phyloP scores from a whole-genome alignment of 2,888 invertebrate species.

The Galeruca laticollis region DNA sequence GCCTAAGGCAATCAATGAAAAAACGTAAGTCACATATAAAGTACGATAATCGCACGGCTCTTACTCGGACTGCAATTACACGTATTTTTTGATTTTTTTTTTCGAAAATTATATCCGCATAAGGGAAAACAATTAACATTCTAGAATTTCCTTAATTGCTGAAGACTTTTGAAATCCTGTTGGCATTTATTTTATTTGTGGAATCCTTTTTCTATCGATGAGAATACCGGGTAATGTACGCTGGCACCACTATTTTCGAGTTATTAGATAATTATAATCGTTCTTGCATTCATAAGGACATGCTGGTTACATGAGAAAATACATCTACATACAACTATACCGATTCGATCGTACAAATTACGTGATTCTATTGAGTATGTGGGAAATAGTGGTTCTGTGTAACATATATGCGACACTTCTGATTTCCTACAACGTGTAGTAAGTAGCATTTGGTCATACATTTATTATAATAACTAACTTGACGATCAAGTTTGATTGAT shows the following conservation, averaged over 20 bases:
- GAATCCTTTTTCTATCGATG: slow-evolving; percentile 42
- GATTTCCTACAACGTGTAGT: background rate
- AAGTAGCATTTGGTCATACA: too few species aligned
- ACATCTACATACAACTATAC: background rate
- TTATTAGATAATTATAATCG: slow-evolving; percentile 44
- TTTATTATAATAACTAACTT: too few species aligned
- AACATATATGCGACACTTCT: background rate
- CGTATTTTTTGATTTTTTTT: slow-evolving; percentile 48
- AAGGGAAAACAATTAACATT: slow-evolving; percentile 52
- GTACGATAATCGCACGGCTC: slow-evolving; percentile 45
- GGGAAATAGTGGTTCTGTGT: background rate
- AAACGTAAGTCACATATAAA: slow-evolving; percentile 47
- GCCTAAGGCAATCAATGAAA: slow-evolving; percentile 43
- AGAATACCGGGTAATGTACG: slow-evolving; percentile 44
- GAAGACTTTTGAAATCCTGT: slow-evolving; percentile 48
- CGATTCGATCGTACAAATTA: slow-evolving; percentile 1
- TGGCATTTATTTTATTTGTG: slow-evolving; percentile 42
- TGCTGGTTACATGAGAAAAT: slow-evolving; percentile 23
- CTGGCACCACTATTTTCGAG: slow-evolving; percentile 43
- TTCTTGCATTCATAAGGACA: slow-evolving; percentile 23
- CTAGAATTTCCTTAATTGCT: slow-evolving; percentile 53
- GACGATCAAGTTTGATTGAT: too few species aligned
- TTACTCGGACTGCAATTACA: slow-evolving; percentile 48
- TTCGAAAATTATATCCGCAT: slow-evolving; percentile 48
- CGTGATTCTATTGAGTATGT: background rate